Evolutionary conservation across 2,888 invertebrate genomes (phyloP), one percentile per base, ranked within the genome.

Genomic region (Apoda limacodes): DNA sequence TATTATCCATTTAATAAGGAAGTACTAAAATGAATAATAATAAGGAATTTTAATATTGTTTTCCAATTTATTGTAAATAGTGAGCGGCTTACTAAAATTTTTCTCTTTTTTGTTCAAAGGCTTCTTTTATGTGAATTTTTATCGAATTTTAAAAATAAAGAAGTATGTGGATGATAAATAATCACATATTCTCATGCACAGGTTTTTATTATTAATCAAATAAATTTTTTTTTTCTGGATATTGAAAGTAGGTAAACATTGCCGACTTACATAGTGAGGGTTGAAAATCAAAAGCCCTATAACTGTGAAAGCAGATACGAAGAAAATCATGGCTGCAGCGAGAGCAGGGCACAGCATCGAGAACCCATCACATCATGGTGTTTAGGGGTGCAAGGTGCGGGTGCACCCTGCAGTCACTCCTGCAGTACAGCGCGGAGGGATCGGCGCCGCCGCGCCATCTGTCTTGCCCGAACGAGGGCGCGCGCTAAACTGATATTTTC

Each of bases 281-380:
- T 41, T 48, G 30, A 45, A 45, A 37, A 60, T 48, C 35, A 64
- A 50, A 44, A 61, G 45, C 34, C 58, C 65, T 34, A 66, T 42
- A 34, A 60, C 42, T 36, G 51, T 51, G 45, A 64, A 52, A 52
- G 57, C 55, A 42, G 60, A 39, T 39, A 61, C 50, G 48, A 56
- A 50, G 46, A 60, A 57, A 53, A 61, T 46, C 69, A 72, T 71
- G 49, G 48, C 54, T 46, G 51, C 42, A 39, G 56, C 42, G 44
- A 61, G 35, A 39, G 57, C 40, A 35, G 47, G 50, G 43, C 50
- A 48, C 52, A 48, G 47, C 67, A 66, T 65, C 49, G 42, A 41
- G 40, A 34, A 35, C 43, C 35, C 48, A 45, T 55, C 48, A 51
- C 52, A 40, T 50, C 45, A 49, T 45, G 29, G 31, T 32, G 28